These are phyloP conservation scores for Geophilus truncorum DNA, from an alignment of 2,888 invertebrate species.

Conservation along the genomic window DNA sequence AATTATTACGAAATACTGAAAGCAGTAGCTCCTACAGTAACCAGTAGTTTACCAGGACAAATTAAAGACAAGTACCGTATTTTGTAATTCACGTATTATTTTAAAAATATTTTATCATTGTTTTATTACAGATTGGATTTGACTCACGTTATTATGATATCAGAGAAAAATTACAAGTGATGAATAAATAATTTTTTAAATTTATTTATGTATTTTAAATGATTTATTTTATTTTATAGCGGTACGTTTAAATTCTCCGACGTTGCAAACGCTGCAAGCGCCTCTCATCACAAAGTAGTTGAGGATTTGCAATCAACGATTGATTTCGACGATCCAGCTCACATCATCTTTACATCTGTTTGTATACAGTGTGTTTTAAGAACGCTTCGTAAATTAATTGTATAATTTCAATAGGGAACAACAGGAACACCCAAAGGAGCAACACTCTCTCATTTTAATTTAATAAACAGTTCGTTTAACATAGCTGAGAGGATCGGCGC, in stretches of 20 bases:
- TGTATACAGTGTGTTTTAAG: conserved; percentile 37
- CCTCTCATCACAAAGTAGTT: conserved; percentile 41
- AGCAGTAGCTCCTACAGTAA: conserved; percentile 53
- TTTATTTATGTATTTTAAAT: conserved; percentile 32
- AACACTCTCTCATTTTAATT: conserved; percentile 62
- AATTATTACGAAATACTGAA: conserved; percentile 63
- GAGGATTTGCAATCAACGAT: conserved; percentile 54
- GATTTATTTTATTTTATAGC: conserved; percentile 41
- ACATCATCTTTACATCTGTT: conserved; percentile 76
- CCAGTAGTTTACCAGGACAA: background rate
- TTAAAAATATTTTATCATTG: background rate
- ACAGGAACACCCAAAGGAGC: conserved; percentile 45
- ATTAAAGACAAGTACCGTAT: background rate
- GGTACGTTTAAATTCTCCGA: background rate
- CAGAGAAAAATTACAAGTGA: conserved; percentile 56
- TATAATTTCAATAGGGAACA: background rate
- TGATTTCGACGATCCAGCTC: conserved; percentile 63
- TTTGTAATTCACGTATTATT: background rate
- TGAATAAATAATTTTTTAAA: background rate
- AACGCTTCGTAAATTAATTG: background rate
- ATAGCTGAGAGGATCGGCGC: too few relatives aligned
- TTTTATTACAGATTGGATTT: background rate
- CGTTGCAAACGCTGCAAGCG: background rate
- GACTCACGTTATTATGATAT: conserved; percentile 54
- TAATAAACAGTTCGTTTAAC: conserved; percentile 64